These are phyloP conservation scores for Hydropsyche tenuis DNA, from an alignment of 1,140 invertebrate species.

Conservation along the genomic window DNA sequence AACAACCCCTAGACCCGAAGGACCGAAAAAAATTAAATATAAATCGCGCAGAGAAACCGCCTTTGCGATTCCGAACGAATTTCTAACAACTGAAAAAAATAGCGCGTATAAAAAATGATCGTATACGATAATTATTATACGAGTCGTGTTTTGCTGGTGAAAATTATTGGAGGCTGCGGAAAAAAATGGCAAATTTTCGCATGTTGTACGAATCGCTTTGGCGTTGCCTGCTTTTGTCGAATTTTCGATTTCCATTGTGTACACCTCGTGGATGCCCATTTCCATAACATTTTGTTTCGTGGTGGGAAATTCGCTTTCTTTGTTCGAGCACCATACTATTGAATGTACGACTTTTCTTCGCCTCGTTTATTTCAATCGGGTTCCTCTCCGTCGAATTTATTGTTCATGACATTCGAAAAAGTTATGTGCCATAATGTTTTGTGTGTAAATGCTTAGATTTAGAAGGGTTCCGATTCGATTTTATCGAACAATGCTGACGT, in stretches of 20 bases:
- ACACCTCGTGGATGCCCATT: neutral
- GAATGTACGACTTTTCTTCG: neutral
- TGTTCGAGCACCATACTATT: too few species aligned
- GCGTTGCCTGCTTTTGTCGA: neutral
- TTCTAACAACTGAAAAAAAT: too few species aligned
- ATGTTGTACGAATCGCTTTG: neutral
- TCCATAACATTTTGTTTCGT: slow-evolving; percentile 15
- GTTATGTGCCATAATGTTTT: too few species aligned
- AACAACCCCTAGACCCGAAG: neutral
- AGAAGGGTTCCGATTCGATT: too few species aligned
- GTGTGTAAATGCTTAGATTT: too few species aligned
- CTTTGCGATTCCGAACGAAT: neutral
- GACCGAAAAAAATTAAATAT: slow-evolving; percentile 2
- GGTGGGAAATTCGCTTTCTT: slow-evolving; percentile 7
- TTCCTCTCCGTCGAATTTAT: too few species aligned
- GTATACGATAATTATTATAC: too few species aligned
- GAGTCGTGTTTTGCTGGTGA: too few species aligned
- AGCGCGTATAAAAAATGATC: too few species aligned
- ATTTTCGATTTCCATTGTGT: slow-evolving; percentile 2
- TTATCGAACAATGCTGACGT: too few species aligned
- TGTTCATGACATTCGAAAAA: too few species aligned
- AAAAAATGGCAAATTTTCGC: slow-evolving; percentile 9
- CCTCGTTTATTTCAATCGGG: neutral
- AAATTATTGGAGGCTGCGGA: too few species aligned
- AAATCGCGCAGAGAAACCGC: neutral